Percentiles rank a stretch among this genome's conserved stretches.
These are phyloP conservation scores for Chondrosia reniformis DNA, from an alignment of 37 sponge, comb jelly and placozoan species.

Conservation along the genomic window DNA sequence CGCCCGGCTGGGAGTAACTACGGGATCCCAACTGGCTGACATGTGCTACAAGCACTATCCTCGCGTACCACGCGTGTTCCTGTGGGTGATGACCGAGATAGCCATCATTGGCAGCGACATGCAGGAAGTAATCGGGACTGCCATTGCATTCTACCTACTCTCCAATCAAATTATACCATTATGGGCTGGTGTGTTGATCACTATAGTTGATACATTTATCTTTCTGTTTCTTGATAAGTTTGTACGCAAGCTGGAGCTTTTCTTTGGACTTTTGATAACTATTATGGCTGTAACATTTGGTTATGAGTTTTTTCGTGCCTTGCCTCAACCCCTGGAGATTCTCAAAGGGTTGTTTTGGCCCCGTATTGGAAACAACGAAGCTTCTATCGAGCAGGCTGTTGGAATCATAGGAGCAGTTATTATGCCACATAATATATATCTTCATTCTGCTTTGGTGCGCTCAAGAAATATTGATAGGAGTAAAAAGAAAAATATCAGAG, in stretches of 20 bases:
- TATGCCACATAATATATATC: constrained; percentile 96
- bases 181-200: constrained; percentile 87
- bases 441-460: constrained; percentile 90
- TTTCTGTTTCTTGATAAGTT: constrained; percentile 94
- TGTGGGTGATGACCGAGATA: constrained; percentile 90
- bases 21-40: constrained; percentile 88
- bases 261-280: constrained; percentile 81
- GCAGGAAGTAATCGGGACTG: constrained; percentile 95
- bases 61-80: constrained; percentile 62
- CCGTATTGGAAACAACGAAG: neutral
- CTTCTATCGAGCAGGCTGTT: constrained; percentile 50
- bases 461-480: constrained; percentile 53
- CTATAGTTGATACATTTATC: constrained; percentile 80
- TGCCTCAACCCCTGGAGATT: constrained; percentile 10
- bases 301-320: constrained; percentile 42
- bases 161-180: constrained; percentile 83
- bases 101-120: constrained; percentile 97
- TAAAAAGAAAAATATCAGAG: constrained; percentile 27
- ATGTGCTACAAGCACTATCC: constrained; percentile 80
- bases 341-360: constrained; percentile 20
- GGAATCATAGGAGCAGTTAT: constrained; percentile 92
- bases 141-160: constrained; percentile 84
- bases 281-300: constrained; percentile 95
- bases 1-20: constrained; percentile 79
- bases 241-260: constrained; percentile 81